Evolutionary conservation across 2,888 invertebrate species (phyloP).

Genomic region (Sphinx pinastri): DNA sequence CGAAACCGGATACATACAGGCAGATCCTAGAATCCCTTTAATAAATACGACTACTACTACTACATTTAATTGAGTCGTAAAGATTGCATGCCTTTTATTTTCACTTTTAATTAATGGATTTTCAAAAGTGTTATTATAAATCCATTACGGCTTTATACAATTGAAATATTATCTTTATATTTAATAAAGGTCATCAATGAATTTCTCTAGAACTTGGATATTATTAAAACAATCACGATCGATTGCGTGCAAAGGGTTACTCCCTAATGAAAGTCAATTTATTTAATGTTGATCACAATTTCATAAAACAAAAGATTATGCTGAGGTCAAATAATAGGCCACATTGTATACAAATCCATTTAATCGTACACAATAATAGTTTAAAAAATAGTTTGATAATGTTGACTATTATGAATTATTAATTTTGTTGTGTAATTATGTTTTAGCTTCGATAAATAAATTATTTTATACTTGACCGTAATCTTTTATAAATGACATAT

Average conservation of each 20-base stretch:
- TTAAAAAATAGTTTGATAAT: not conserved
- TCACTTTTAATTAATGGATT: not conserved
- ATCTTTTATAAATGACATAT: too few relatives aligned
- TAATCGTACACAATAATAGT: conserved; percentile 7
- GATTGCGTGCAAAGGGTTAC: conserved; percentile 17
- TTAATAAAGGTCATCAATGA: conserved; percentile 36
- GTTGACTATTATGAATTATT: not conserved
- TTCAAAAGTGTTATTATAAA: conserved; percentile 21
- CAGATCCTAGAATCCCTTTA: not conserved
- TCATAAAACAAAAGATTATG: not conserved
- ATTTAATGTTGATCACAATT: conserved; percentile 25
- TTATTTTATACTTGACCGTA: too few relatives aligned
- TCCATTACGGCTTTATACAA: conserved; percentile 27
- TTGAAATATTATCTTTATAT: conserved; percentile 38
- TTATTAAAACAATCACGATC: conserved; percentile 2
- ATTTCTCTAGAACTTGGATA: conserved; percentile 18
- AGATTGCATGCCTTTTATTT: not conserved
- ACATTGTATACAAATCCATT: conserved; percentile 3
- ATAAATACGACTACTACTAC: too few relatives aligned
- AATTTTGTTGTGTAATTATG: not conserved
- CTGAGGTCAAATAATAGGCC: not conserved
- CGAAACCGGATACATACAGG: too few relatives aligned
- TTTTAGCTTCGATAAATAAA: not conserved
- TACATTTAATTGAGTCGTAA: not conserved
- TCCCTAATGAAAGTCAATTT: conserved; percentile 28